Base-by-base conservation (phyloP, 2,113 vertebrate species). In the Colossoma macropomum region DNA sequence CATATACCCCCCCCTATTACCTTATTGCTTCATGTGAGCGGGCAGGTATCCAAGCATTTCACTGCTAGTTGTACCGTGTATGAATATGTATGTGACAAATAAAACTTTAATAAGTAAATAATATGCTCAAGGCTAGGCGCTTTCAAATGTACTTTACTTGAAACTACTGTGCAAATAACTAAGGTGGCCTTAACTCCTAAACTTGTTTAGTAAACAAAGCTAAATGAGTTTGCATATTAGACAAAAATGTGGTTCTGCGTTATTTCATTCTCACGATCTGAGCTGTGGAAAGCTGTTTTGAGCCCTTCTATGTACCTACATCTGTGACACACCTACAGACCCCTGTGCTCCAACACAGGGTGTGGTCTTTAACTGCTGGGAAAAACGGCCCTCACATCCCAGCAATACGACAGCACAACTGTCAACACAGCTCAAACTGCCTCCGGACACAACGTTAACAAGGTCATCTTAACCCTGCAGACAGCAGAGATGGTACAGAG, bases 301-400 rank as follows among this genome's bases (percentile, higher is more conserved):
- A 1, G 1, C 45, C 45, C 11, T 12, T 38, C 48, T 11, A 62
- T 10, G 27, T 15, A 45, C 54, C 68, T 73, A 17, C 19, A 56
- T 34, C 13, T 34, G 7, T 6, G 28, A 23, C 50, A 84, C 62
- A 38, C 70, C 70, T 21, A 11, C 30, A 10, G n/a, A 71, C 75
- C 34, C 63, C n/a, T 68, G 54, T 34, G 63, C 71, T 74, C 66
- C 21, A 50, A 62, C 65, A 83, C 81, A 87, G 41, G 83, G 83
- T 59, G 82, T 79, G 83, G 15, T 41, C n/a, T 63, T 30, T 30
- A 54, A 34, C 25, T 48, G n/a, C 30, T 32, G 50, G 32, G 7
- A 45, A 72, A 65, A 28, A 63, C 13, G 73, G 48, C 38, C 62
- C 38, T 63, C 1, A 21, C n/a, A 16, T 8, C 4, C 17, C 59